phyloP scores from a whole-genome alignment of 2,113 vertebrate genomes.

The human region DNA sequence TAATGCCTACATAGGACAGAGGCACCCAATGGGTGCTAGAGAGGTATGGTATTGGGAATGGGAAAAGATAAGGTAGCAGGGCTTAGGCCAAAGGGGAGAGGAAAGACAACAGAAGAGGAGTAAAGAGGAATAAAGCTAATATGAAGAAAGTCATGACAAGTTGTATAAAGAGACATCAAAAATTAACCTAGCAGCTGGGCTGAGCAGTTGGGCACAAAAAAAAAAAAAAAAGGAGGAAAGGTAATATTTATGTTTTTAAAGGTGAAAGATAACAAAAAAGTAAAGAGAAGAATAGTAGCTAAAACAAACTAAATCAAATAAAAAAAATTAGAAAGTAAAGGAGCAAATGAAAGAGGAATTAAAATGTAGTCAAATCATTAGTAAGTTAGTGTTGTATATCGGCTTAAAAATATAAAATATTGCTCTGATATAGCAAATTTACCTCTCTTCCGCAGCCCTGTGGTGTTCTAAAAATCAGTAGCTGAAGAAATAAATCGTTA shows the following conservation, averaged over 20 bases:
- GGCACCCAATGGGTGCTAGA: background rate
- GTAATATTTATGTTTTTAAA: background rate
- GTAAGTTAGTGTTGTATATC: slow-evolving; percentile 57
- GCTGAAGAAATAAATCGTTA: slow-evolving; percentile 53
- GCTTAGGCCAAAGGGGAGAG: background rate
- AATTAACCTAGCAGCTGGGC: background rate
- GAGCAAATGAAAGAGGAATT: slow-evolving; percentile 33
- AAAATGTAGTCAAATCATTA: slow-evolving; percentile 55
- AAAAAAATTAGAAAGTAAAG: background rate
- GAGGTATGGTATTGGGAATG: background rate
- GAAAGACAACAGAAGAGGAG: background rate
- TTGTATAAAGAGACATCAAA: background rate
- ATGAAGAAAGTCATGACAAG: background rate
- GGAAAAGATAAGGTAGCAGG: background rate
- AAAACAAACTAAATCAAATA: background rate
- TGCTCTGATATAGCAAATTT: slow-evolving; percentile 43
- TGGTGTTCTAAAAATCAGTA: slow-evolving; percentile 1
- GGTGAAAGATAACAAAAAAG: background rate
- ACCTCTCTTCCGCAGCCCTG: slow-evolving; percentile 6
- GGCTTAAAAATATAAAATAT: slow-evolving; percentile 58
- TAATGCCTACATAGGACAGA: too few relatives aligned
- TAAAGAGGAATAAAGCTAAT: background rate
- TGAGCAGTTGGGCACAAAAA: background rate
- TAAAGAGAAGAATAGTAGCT: background rate
- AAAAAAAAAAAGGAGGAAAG: background rate